Evolutionary conservation across 2,797 vertebrate species (phyloP), one percentile per base, ranked within the genome.

Genomic region (Fistularia tabacaria): DNA sequence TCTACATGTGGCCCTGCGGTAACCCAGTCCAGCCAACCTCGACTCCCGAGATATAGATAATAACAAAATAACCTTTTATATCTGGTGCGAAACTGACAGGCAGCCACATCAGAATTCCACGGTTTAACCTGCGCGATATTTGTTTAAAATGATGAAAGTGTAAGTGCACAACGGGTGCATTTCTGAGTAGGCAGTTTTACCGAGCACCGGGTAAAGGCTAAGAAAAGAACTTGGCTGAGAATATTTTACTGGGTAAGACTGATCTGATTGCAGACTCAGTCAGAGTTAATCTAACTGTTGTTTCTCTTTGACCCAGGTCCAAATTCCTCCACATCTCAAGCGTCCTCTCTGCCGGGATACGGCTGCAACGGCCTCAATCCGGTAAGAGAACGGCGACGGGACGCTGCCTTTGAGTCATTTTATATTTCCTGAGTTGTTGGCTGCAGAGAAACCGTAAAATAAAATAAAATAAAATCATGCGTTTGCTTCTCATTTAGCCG

Each of bases 321-420:
- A 49, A 91, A 86, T 60, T 84, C 85, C 39, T 77, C 84, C 1
- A 82, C 91, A 6, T 92, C 92, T 64, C 94, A 94, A 89, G 93
- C 93, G 0, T 87, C 91, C 39, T 96, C 94, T 58, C 86, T 96
- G 57, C 94, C 94, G 46, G 91, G 91, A 49, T 94, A 94, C 44
- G 91, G 91, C 59, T 88, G 85, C 72, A 92, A 90, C 38, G 89
- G 93, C 61, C 88, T 94, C 47, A 91, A 92, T 74, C 85, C 92
- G 90, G 96, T 98, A 89, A 91, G 92, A 49, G 10, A 48, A 25
- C 38, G 9, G 25, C 25, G 25, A n/a, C n/a, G 10, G 46, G 9
- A 10, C 42, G 6, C 41, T 45, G n/a, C 9, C 10, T 9, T 7
- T 13, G 14, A 11, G 1, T 45, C 43, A 6, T 7, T 45, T 12